Evolutionary conservation across 1,140 invertebrate genomes (phyloP), one percentile per base, ranked within the genome.

Genomic region (Lamellibrachia luymesi): DNA sequence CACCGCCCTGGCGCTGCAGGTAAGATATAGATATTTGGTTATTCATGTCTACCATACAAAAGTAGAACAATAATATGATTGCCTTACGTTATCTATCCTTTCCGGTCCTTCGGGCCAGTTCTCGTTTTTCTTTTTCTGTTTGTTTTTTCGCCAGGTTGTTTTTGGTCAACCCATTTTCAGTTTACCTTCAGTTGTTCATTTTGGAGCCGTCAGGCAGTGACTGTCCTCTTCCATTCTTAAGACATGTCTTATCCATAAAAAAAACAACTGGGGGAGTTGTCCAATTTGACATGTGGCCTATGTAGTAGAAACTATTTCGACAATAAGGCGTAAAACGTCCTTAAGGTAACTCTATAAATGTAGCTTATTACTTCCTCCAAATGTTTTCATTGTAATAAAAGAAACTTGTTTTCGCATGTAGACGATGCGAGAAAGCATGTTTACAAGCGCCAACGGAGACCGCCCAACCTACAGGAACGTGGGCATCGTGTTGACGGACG

Each of bases 401-500:
- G 1, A 50, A 51, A 50, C 49, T 50, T 50, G 49, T 91, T 13
- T 91, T 50, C 64, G 22, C 50, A n/a, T 25, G 64, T 50, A 93
- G 49, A 93, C 89, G 27, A 92, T 93, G 52, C 50, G 91, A 4
- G 91, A 93, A 13, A 96, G 95, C 50, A 94, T 50, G 90, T 93
- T 49, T 92, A 92, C 38, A 93, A 90, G n/a, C 22, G 5, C 94
- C 94, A 8, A 89, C 50, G 96, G 96, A 22, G 94, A 95, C 50
- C 93, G 96, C 25, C 89, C 90, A 17, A 93, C 94, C 10, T 95
- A 95, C 0, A 94, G 95, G 2, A 94, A 96, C 90, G 93, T 96
- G 2, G 95, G 94, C n/a, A 94, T 96, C 50, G 90, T 96, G 6
- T 92, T 96, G 2, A 95, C 95, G 0, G 96, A 96, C 92, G 96